phyloP scores from a whole-genome alignment of 1,140 invertebrate species.

The Neomicropteryx cornuta region DNA sequence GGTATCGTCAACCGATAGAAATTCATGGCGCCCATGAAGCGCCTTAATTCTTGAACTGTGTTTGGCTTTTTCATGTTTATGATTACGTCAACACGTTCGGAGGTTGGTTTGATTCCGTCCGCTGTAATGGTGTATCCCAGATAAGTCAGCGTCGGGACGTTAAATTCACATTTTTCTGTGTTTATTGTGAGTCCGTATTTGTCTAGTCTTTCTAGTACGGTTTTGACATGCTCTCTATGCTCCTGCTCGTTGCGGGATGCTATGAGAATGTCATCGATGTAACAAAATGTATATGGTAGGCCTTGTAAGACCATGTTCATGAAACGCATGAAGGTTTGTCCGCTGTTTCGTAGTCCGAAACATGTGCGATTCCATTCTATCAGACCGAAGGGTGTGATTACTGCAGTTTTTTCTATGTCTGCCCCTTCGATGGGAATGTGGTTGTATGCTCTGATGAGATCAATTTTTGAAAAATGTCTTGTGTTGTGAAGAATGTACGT shows the following conservation, averaged over 20 bases:
- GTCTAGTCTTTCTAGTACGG: slow-evolving; percentile 15
- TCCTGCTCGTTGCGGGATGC: slow-evolving; percentile 17
- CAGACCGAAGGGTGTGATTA: slow-evolving; percentile 20
- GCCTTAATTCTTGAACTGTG: slow-evolving; percentile 18
- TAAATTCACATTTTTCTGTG: slow-evolving; percentile 14
- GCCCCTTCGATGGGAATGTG: slow-evolving; percentile 23
- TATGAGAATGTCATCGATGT: slow-evolving; percentile 28
- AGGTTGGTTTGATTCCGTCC: slow-evolving; percentile 19
- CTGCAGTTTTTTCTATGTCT: slow-evolving; percentile 23
- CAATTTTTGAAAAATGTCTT: slow-evolving; percentile 29
- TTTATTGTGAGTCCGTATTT: slow-evolving; percentile 21
- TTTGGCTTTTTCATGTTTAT: slow-evolving; percentile 19
- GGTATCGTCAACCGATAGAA: slow-evolving; percentile 22
- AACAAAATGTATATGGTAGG: slow-evolving; percentile 20
- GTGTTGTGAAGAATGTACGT: neutral
- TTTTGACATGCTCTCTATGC: slow-evolving; percentile 18
- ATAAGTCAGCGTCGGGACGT: slow-evolving; percentile 7
- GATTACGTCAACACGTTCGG: slow-evolving; percentile 17
- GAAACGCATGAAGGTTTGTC: slow-evolving; percentile 36
- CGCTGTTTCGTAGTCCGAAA: slow-evolving; percentile 23
- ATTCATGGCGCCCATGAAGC: slow-evolving; percentile 32
- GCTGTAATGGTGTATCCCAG: slow-evolving; percentile 20
- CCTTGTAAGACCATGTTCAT: slow-evolving; percentile 30
- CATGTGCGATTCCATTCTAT: slow-evolving; percentile 15
- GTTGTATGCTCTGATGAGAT: slow-evolving; percentile 36